Evolutionary conservation across 64 coral and sea anemone genomes (phyloP), one percentile per base, ranked within the genome.

Genomic region (Porites lutea): DNA sequence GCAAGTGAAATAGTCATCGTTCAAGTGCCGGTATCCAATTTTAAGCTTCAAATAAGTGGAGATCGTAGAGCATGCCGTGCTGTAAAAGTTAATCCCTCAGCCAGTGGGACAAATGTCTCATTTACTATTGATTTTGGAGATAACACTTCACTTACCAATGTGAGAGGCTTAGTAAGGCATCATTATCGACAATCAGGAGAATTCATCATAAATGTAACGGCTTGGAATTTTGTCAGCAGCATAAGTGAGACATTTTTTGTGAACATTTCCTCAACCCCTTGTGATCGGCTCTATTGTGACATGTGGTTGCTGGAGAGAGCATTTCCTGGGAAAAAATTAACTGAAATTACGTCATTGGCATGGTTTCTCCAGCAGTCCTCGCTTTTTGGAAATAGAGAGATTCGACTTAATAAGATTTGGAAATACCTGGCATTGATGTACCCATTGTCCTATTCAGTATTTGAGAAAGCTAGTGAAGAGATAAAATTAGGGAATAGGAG

Each of bases 211-310:
- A 83, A 23, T 73, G 47, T 94, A 76, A 89, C 68, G 3, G 92
- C 92, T 20, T 66, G 60, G 37, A 94, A 94, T 82, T 86, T 94
- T 48, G 86, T 94, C 8, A 94, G 92, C 75, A 62, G 72, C 19
- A 70, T 49, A n/a, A 94, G 79, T 51, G 43, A 52, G 8, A 94
- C 50, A 72, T 89, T 83, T 65, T 53, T 79, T 23, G 0, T 94
- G 16, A 59, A 72, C 12, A 94, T 94, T 14, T 88, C 43, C 54
- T 62, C 54, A 54, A 89, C 92, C 44, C 77, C 86, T 2, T 94
- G 92, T 88, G 92, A 94, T 82, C 15, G 47, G 5, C 51, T 94
- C 7, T 94, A 82, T 67, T 94, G 92, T 59, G 86, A 94, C 83
- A 83, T 94, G 51, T 82, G 51, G 27, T 12, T 12, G 52, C 60